These are phyloP conservation scores for Fragariocoptes setiger DNA, from an alignment of 1,140 invertebrate species.

Conservation along the genomic window DNA sequence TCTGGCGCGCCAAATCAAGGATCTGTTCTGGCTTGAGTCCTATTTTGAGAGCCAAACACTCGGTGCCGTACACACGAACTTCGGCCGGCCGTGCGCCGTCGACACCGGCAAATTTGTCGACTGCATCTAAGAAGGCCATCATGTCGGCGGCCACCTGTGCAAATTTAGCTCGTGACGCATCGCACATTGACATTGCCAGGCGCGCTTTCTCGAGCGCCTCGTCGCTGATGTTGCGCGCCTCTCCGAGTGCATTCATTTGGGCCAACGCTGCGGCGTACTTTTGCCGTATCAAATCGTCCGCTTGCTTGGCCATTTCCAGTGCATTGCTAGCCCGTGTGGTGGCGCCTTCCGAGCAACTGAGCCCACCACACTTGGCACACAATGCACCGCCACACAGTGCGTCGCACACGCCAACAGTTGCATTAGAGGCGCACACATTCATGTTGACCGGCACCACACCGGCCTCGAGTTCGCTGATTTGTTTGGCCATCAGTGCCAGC, in stretches of 20 bases:
- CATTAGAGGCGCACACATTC: slow-evolving; percentile 39
- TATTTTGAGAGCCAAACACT: slow-evolving; percentile 20
- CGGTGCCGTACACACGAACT: slow-evolving; percentile 37
- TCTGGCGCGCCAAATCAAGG: slow-evolving; percentile 38
- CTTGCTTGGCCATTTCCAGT: slow-evolving; percentile 45
- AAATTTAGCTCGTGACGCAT: slow-evolving; percentile 23
- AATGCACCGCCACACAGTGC: slow-evolving; percentile 66
- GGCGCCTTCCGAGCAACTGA: slow-evolving; percentile 59
- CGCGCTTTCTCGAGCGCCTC: slow-evolving; percentile 24
- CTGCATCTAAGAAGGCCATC: slow-evolving; percentile 27
- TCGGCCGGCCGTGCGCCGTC: slow-evolving; percentile 43
- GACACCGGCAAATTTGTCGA: slow-evolving; percentile 38
- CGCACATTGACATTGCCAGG: slow-evolving; percentile 24
- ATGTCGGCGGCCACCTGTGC: slow-evolving; percentile 22
- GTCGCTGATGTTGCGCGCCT: slow-evolving; percentile 24
- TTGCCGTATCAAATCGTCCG: slow-evolving; percentile 37
- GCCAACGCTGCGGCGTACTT: slow-evolving; percentile 43
- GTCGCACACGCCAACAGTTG: slow-evolving; percentile 48
- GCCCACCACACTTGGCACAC: slow-evolving; percentile 49
- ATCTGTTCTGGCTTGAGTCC: slow-evolving; percentile 53
- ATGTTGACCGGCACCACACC: slow-evolving; percentile 53
- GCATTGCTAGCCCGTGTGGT: slow-evolving; percentile 52
- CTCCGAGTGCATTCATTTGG: slow-evolving; percentile 19
- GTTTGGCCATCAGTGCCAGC: slow-evolving; percentile 27
- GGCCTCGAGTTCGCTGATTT: slow-evolving; percentile 30